A percentile compares a stretch with the other conserved stretches of the same genome.
Evolutionary conservation across 2,888 invertebrate species (phyloP).

Genomic region (Nemoura dubitans): DNA sequence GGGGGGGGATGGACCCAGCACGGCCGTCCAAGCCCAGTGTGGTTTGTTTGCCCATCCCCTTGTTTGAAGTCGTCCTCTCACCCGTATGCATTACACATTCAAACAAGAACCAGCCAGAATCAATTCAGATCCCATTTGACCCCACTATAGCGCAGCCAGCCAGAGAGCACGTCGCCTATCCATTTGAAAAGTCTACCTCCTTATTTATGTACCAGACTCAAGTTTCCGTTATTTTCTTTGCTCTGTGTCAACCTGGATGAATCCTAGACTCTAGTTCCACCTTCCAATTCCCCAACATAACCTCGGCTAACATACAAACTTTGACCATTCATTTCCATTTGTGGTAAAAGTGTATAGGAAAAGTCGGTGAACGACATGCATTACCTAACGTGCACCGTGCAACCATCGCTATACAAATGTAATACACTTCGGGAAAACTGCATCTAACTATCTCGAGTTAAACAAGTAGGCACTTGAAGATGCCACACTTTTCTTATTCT

Average conservation of each 20-base stretch:
- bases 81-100: conserved; percentile 12
- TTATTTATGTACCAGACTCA: neutral
- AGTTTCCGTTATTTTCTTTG: neutral
- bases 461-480: neutral
- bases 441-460: neutral
- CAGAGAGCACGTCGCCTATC: neutral
- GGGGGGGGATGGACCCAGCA: too few species aligned
- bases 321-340: neutral
- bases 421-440: neutral
- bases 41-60: neutral
- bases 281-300: neutral
- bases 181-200: neutral
- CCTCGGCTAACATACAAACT: neutral
- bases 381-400: neutral
- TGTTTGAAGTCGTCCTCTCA: neutral
- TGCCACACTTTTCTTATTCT: neutral
- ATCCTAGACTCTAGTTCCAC: neutral
- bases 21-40: neutral
- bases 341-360: neutral
- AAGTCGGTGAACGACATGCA: neutral
- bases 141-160: neutral
- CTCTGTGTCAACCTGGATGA: neutral
- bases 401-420: neutral
- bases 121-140: neutral
- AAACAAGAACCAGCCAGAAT: neutral